A percentile compares a stretch with the other conserved stretches of the same genome.
These are phyloP conservation scores for Eutolmus rufibarbis DNA, from an alignment of 2,888 invertebrate species.

Conservation along the genomic window DNA sequence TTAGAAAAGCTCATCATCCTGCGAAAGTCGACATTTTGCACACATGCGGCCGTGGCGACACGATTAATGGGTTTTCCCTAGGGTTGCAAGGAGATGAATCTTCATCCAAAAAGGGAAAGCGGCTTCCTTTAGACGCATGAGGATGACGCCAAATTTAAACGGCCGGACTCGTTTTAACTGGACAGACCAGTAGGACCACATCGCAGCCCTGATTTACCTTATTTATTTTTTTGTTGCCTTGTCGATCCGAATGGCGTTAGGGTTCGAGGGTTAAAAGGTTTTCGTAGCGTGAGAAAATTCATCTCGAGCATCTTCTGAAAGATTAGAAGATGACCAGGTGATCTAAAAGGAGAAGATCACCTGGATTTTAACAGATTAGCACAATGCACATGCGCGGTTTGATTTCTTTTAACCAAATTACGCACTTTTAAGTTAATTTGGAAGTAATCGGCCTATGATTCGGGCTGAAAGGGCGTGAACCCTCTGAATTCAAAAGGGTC, in stretches of 20 bases:
- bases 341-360: neutral
- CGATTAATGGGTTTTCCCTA: conserved; percentile 39
- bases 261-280: neutral
- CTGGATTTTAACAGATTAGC: neutral
- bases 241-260: neutral
- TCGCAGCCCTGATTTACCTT: neutral
- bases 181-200: neutral
- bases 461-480: neutral
- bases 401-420: neutral
- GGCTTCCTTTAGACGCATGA: neutral
- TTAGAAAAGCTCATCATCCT: neutral
- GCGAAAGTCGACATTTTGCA: conserved; percentile 21
- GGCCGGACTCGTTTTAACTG: neutral
- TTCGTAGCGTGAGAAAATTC: neutral
- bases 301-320: neutral
- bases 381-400: neutral
- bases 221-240: neutral
- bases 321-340: neutral
- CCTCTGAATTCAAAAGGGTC: neutral
- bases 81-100: neutral
- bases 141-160: neutral
- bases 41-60: conserved; percentile 37
- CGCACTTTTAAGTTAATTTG: neutral
- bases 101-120: neutral
- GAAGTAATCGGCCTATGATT: neutral